These are phyloP conservation scores for Dasyurus viverrinus DNA, from an alignment of 2,113 vertebrate genomes.

Conservation along the genomic window DNA sequence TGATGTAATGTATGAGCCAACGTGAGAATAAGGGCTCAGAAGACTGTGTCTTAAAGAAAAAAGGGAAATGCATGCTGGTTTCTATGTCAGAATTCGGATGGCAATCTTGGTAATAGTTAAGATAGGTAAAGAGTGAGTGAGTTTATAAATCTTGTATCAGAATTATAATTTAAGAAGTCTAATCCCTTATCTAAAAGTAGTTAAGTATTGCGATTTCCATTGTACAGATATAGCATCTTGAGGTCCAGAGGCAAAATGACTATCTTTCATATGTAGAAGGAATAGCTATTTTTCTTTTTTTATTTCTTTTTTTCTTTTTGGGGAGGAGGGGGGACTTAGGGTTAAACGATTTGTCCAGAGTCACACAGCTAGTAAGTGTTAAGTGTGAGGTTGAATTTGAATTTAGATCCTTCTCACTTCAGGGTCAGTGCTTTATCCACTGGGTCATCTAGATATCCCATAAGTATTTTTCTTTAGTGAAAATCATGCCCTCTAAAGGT, in stretches of 20 bases:
- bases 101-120: conserved; percentile 58
- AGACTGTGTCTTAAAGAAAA: conserved; percentile 39
- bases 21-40: conserved; percentile 18
- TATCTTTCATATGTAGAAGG: neutral
- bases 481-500: conserved; percentile 14
- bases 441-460: too few relatives aligned
- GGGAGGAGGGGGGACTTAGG: too few relatives aligned
- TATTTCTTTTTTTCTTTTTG: too few relatives aligned
- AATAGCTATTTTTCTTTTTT: neutral
- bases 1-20: neutral
- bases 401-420: too few relatives aligned
- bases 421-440: too few relatives aligned
- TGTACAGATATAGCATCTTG: neutral
- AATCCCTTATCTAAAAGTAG: neutral
- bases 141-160: conserved; percentile 48
- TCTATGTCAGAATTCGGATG: conserved; percentile 56
- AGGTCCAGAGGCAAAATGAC: neutral
- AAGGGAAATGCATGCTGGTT: conserved; percentile 55
- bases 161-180: neutral
- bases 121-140: conserved; percentile 67
- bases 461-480: conserved; percentile 42
- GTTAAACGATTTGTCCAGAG: too few relatives aligned
- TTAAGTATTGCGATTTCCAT: neutral
- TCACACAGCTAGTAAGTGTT: too few relatives aligned
- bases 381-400: too few relatives aligned